Evolutionary conservation across 64 coral and sea anemone genomes (phyloP), one percentile per base, ranked within the genome.

Genomic region (Catalaphyllia jardinei): DNA sequence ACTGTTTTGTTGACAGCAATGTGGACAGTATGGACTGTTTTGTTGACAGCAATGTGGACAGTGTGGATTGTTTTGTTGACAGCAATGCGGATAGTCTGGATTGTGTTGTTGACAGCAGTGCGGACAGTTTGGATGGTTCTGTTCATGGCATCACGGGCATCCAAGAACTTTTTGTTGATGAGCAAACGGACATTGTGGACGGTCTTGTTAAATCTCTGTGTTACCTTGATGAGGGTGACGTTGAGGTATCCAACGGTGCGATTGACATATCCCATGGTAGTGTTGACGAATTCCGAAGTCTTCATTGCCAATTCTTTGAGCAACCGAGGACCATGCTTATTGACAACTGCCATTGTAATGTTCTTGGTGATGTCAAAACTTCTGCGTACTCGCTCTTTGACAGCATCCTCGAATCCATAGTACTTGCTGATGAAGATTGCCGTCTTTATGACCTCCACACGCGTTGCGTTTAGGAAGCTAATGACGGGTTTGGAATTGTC

Each of bases 361-460:
- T 75, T 93, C 24, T 71, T 79, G 1, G 82, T 77, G 79, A 72
- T 27, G 31, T 69, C 33, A 4, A 85, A n/a, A 28, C 81, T 52
- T 71, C 81, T 85, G 25, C 10, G 38, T 17, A 92, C 83, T 42
- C 76, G 61, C 29, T 30, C 73, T 33, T 64, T 75, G 27, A 92
- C 73, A 29, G 62, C 61, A 1, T 88, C 60, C 52, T 93, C 95
- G 74, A 96, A 87, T 54, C 95, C 91, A 76, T 90, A 97, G 52
- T 97, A 97, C 62, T 93, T 84, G 76, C 87, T 83, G n/a, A 97
- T 16, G 39, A 97, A 94, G 18, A 88, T 64, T 15, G 77, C 84
- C 0, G 92, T 94, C 17, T 97, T 80, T 14, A 94, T 52, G 12
- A 91, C 28, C 67, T 97, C 95, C 18, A 62, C 55, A 22, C 93